Evolutionary conservation across 2,797 vertebrate genomes (phyloP).

Genomic region (Botia almorhae): DNA sequence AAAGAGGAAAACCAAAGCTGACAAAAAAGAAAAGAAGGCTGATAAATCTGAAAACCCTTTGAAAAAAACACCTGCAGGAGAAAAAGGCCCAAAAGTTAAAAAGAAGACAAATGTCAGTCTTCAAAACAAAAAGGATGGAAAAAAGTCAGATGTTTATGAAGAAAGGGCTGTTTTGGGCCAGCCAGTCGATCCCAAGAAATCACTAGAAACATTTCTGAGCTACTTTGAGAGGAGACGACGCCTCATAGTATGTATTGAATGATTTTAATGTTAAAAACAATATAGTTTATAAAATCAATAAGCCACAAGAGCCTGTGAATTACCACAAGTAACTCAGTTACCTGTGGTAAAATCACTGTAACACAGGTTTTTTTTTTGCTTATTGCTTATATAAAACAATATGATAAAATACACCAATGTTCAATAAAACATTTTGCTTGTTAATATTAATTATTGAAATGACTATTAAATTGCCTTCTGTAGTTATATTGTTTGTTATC

Average conservation of each 20-base stretch:
- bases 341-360: too few species aligned
- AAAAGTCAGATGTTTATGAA: slow-evolving; percentile 66
- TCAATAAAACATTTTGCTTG: too few species aligned
- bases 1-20: slow-evolving; percentile 74
- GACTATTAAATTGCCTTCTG: too few species aligned
- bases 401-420: too few species aligned
- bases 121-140: slow-evolving; percentile 78
- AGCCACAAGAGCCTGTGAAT: too few species aligned
- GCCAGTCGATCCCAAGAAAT: slow-evolving; percentile 65
- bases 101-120: slow-evolving; percentile 79
- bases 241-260: slow-evolving; percentile 81
- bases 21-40: slow-evolving; percentile 76
- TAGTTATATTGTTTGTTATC: too few species aligned
- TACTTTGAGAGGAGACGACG: slow-evolving; percentile 86
- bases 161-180: slow-evolving; percentile 75
- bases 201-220: slow-evolving; percentile 74
- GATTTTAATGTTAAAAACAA: neutral
- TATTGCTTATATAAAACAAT: too few species aligned
- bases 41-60: slow-evolving; percentile 76
- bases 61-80: slow-evolving; percentile 78
- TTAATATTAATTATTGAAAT: too few species aligned
- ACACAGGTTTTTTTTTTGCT: too few species aligned
- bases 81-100: slow-evolving; percentile 74
- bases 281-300: neutral
- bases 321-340: too few species aligned